Conservation (phyloP, 2,797 vertebrate genomes). For the Channallabes apus region DNA sequence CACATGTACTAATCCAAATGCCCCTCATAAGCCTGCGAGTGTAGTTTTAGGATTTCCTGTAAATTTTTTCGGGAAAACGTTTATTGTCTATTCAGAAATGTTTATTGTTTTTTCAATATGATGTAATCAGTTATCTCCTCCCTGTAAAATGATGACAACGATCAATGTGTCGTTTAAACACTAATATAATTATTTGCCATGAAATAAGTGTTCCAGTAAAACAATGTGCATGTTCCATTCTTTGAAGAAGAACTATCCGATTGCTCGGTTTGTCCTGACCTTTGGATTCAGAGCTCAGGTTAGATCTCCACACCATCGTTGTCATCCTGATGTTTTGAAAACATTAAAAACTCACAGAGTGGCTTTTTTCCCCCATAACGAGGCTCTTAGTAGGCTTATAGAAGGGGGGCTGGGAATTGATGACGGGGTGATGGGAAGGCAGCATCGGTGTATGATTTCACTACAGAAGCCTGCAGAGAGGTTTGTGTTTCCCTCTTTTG, state of each 20-base stretch:
- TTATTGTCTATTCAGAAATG: not conserved
- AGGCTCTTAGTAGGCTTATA: conserved; percentile 34
- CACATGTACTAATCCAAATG: conserved; percentile 7
- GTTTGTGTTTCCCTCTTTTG: conserved; percentile 50
- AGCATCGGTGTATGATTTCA: conserved; percentile 59
- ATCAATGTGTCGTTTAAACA: conserved; percentile 28
- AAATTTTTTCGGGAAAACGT: not conserved
- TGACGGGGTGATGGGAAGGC: conserved; percentile 46
- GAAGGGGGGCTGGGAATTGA: conserved; percentile 46
- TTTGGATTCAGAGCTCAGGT: conserved; percentile 47
- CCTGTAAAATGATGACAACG: not conserved
- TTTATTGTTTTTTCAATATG: not conserved
- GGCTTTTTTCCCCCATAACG: conserved; percentile 50
- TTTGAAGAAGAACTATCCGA: conserved; percentile 6
- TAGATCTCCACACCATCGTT: conserved; percentile 37
- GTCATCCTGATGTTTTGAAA: conserved; percentile 55
- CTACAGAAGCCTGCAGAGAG: conserved; percentile 55
- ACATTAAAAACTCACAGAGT: conserved; percentile 57
- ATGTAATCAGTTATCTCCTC: no score
- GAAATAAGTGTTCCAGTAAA: conserved; percentile 10
- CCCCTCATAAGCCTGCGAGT: not conserved
- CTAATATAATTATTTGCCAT: conserved; percentile 21
- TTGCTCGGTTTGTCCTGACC: conserved; percentile 38
- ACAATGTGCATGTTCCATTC: conserved; percentile 12
- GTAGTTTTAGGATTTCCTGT: not conserved